Evolutionary conservation across 2,113 vertebrate species (phyloP), one percentile per base, ranked within the genome.

Genomic region (Malurus elegans): DNA sequence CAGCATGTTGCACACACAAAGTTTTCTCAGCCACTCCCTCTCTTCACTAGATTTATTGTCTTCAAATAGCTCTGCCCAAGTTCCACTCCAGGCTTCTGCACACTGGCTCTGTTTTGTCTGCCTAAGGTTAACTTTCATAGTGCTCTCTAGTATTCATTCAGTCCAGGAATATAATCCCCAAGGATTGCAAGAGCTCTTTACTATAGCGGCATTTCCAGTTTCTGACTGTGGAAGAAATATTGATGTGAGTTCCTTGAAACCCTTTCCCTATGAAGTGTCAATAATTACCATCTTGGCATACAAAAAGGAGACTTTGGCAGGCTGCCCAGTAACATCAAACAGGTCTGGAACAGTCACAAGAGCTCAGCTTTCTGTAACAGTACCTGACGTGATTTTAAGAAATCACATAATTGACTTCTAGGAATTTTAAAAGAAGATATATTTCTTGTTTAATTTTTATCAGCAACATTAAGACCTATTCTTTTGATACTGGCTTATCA

Each of bases 381-480:
- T 94, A 97, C 96, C 96, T 97, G 97, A 97, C 95, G 91, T 94
- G 95, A 97, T 95, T 97, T 97, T 95, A 97, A 97, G 97, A 96
- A 98, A 97, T 97, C 97, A 96, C 88, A 93, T 97, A 97, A 97
- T 78, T 97, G 96, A 97, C 96, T 98, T 97, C 97, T 96, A 97
- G 96, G 96, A 97, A 94, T 91, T 73, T 73, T 76, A 91, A 93
- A 57, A 90, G 67, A 79, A 88, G 18, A 82, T 85, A 25, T 28
- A 91, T 69, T 88, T 62, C 53, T 79, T 75, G n/a, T 38, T 91
- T 92, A 48, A 85, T 87, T 93, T 89, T 91, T 66, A 81, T 56
- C 57, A 85, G 40, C 44, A 83, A 31, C 29, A n/a, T 60, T 67
- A 83, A 62, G 44, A 62, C 32, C 34, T 78, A 38, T 56, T 18